phyloP scores from a whole-genome alignment of 2,888 invertebrate genomes.

The Acanthopleura granulata region DNA sequence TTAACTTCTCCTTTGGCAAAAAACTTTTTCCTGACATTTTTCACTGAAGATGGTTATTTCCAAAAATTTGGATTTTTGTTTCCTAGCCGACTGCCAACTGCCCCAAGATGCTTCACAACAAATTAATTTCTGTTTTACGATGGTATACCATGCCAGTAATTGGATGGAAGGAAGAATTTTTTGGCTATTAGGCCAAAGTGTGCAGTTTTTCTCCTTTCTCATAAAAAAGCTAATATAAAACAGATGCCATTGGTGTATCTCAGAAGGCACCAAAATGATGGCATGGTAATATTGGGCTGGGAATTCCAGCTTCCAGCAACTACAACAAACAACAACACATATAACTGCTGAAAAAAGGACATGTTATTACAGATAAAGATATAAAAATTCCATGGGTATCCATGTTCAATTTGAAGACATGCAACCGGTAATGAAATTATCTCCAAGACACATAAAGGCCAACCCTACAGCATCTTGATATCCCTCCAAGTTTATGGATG shows the following conservation, averaged over 20 bases:
- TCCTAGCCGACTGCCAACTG: background rate
- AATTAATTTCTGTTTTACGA: constrained; percentile 17
- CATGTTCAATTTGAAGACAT: background rate
- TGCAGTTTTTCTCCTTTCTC: background rate
- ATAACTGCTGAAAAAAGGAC: background rate
- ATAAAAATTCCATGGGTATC: background rate
- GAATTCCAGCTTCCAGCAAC: background rate
- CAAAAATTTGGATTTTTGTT: too few species aligned
- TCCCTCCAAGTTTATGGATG: background rate
- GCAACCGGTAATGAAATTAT: too few species aligned
- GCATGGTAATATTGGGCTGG: background rate
- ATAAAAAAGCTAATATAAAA: constrained; percentile 13
- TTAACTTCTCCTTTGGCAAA: too few species aligned
- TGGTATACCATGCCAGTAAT: constrained; percentile 12
- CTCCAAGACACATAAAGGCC: too few species aligned
- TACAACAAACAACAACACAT: background rate
- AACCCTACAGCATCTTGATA: too few species aligned
- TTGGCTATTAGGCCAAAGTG: constrained; percentile 6
- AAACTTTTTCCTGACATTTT: too few species aligned
- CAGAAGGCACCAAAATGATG: background rate
- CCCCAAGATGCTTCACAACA: constrained; percentile 1
- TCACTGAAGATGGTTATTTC: too few species aligned
- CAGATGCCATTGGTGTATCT: background rate
- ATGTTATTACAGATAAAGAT: background rate
- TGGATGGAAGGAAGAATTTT: constrained; percentile 2